phyloP scores from a whole-genome alignment of 35 echinoderm and acorn worm genomes.

The Holothuria glaberrima region DNA sequence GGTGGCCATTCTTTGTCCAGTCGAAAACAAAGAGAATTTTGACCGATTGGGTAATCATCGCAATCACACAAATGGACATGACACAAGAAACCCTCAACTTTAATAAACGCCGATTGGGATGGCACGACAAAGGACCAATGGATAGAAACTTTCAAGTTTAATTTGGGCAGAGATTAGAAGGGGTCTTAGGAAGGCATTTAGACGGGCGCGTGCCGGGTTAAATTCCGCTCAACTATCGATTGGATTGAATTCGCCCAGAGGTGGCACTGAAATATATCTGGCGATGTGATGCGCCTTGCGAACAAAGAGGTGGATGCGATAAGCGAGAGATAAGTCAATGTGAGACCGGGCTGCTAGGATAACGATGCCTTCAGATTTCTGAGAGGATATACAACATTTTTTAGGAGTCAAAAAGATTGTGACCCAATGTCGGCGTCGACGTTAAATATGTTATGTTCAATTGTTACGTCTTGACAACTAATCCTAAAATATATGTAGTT shows the following conservation, averaged over 20 bases:
- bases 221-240: conserved; percentile 10
- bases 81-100: too few relatives aligned
- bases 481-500: too few relatives aligned
- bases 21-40: neutral
- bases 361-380: too few relatives aligned
- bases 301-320: conserved; percentile 14
- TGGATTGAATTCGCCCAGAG: conserved; percentile 6
- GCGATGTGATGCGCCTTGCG: neutral
- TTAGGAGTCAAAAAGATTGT: too few relatives aligned
- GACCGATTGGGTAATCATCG: conserved; percentile 24
- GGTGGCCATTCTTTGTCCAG: conserved; percentile 10
- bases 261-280: conserved; percentile 28
- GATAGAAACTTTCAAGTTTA: neutral
- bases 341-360: neutral
- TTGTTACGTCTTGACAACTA: too few relatives aligned
- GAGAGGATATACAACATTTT: too few relatives aligned
- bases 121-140: too few relatives aligned
- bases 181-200: neutral
- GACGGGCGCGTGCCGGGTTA: conserved; percentile 44
- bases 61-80: neutral
- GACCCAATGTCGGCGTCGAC: too few relatives aligned
- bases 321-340: neutral
- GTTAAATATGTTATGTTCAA: too few relatives aligned
- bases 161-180: conserved; percentile 33
- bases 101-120: too few relatives aligned